Base-by-base conservation (phyloP, 1,140 invertebrate genomes). In the Physella acuta region DNA sequence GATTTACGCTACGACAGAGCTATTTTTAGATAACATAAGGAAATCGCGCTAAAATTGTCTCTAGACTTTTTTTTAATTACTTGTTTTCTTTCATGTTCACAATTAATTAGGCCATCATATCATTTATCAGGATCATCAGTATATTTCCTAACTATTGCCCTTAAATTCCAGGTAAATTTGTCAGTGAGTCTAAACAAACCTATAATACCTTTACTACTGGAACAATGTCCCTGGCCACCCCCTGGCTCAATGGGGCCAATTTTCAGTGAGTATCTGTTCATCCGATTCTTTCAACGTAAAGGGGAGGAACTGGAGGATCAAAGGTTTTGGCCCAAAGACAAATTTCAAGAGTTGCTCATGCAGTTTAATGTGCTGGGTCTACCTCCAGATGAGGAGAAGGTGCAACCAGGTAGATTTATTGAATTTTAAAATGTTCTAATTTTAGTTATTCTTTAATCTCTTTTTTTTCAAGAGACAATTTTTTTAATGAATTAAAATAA, bases 231-330 rank as follows among this genome's bases (percentile, higher is more conserved):
- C 3, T 83, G 82, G 82, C 82, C 82, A 26, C 82, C 82, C 14
- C 63, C 73, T 34, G 82, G 82, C 20, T 76, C 80, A 0, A 82
- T 83, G 79, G 82, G 82, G 17, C 82, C 82, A 20, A 80, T 84
- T 26, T 81, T 84, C 71, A 79, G 78, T 33, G 82, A 84, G 62
- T 84, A 81, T 63, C 68, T 84, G 17, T 84, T 78, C 68, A 77
- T 82, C 30, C 66, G 80, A 26, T 81, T 82, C 67, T 81, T 76
- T 65, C 75, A 78, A 61, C 51, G 71, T 4, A 14, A 24, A 72
- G 68, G 20, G 55, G 62, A 66, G 44, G 73, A 74, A 33, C 73
- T 75, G 0, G 61, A 69, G 1, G 79, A 81, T 60, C 34, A 76
- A 11, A 55, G 76, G 37, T 77, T 71, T 67, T 83, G 81, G 81